phyloP scores from a whole-genome alignment of 2,113 vertebrate genomes.

The Pagrus major region DNA sequence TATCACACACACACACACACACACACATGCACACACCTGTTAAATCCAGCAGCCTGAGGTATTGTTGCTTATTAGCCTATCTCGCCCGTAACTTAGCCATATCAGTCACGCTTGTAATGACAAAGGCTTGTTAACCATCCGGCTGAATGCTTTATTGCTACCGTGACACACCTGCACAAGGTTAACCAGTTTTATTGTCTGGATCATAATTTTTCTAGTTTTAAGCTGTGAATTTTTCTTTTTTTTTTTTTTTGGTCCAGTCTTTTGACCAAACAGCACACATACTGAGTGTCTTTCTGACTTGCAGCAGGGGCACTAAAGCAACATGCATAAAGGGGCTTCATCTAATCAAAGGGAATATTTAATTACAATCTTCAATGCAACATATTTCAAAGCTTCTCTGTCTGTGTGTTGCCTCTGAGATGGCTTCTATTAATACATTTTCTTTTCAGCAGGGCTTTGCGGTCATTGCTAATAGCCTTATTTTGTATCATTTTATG shows the following conservation, averaged over 20 bases:
- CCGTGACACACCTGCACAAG: conserved; percentile 41
- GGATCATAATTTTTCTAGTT: conserved; percentile 40
- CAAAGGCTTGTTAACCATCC: conserved; percentile 52
- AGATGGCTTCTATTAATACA: conserved; percentile 50
- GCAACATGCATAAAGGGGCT: conserved; percentile 27
- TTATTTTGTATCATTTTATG: conserved; percentile 51
- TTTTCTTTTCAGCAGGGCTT: conserved; percentile 40
- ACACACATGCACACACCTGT: conserved; percentile 61
- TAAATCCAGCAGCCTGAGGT: conserved; percentile 59
- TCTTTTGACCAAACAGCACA: conserved; percentile 15
- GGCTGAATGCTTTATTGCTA: conserved; percentile 57
- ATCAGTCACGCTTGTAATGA: conserved; percentile 59
- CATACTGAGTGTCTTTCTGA: conserved; percentile 31
- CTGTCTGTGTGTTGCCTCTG: conserved; percentile 29
- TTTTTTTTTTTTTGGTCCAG: conserved; percentile 25
- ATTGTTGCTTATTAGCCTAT: conserved; percentile 49
- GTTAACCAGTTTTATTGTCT: conserved; percentile 29
- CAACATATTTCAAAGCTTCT: conserved; percentile 60
- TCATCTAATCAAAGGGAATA: conserved; percentile 73
- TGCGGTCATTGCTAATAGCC: conserved; percentile 34
- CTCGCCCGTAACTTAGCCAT: conserved; percentile 49
- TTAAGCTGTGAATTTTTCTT: conserved; percentile 34
- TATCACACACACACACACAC: conserved; percentile 30
- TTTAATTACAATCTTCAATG: conserved; percentile 70
- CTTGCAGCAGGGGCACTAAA: conserved; percentile 31